phyloP scores from a whole-genome alignment of 2,888 invertebrate genomes.

The Folsomia candida region DNA sequence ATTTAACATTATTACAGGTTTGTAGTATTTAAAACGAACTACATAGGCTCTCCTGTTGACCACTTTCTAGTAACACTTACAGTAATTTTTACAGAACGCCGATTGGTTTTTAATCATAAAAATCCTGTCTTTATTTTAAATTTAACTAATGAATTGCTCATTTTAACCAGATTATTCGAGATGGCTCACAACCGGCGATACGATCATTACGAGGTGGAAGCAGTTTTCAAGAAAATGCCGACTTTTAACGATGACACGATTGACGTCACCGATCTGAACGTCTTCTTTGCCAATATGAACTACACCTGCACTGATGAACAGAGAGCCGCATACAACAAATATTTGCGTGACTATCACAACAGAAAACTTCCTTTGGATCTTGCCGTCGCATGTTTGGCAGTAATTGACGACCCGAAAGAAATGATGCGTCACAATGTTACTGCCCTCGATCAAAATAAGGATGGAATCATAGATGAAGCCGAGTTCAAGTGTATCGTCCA shows the following conservation, averaged over 20 bases:
- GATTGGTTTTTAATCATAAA: too few species aligned
- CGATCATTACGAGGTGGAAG: neutral
- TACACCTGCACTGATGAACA: neutral
- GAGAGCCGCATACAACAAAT: neutral
- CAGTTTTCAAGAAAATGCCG: neutral
- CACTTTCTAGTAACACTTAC: too few species aligned
- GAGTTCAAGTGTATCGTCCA: neutral
- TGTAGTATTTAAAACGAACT: too few species aligned
- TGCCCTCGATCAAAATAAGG: neutral
- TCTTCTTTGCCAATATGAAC: neutral
- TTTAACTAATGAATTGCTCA: too few species aligned
- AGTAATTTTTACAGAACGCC: too few species aligned
- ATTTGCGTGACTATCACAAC: neutral
- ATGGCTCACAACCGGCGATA: neutral
- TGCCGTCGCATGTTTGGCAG: neutral
- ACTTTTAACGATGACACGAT: neutral
- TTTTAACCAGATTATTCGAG: too few species aligned
- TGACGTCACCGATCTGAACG: neutral
- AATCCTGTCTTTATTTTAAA: too few species aligned
- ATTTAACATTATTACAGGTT: too few species aligned
- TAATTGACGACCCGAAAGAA: neutral
- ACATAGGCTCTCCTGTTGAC: too few species aligned
- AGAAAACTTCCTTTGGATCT: neutral
- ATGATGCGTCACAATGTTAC: neutral
- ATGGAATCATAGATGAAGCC: neutral